These are phyloP conservation scores for Sitta carolinensis DNA, from an alignment of 2,797 vertebrate species.

Conservation along the genomic window DNA sequence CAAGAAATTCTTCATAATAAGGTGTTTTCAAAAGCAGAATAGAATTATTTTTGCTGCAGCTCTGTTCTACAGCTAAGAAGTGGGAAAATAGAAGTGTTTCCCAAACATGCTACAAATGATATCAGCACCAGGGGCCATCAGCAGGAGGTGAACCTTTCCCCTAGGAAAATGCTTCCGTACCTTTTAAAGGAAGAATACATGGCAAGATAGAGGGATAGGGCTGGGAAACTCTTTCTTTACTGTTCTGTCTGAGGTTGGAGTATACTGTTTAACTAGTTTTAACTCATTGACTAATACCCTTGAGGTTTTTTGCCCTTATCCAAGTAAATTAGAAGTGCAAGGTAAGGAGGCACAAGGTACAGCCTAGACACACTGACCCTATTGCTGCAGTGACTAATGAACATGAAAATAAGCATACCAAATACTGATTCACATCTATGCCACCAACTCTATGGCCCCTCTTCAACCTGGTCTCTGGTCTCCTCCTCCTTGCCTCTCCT, in stretches of 20 bases:
- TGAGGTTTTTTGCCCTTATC: not conserved
- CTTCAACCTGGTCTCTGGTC: not conserved
- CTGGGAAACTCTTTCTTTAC: not conserved
- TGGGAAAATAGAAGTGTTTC: not conserved
- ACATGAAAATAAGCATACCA: rapidly evolving
- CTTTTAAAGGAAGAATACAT: not conserved
- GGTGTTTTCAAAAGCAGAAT: not conserved
- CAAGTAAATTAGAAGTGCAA: not conserved
- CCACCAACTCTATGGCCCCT: not conserved
- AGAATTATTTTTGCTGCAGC: not conserved
- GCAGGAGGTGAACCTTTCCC: not conserved
- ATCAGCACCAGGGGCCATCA: rapidly evolving
- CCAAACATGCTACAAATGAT: not conserved
- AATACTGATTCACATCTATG: rapidly evolving
- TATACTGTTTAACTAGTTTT: not conserved
- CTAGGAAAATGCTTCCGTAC: not conserved
- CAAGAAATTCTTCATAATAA: not conserved
- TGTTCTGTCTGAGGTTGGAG: not conserved
- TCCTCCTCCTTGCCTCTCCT: not conserved
- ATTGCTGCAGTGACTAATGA: not conserved
- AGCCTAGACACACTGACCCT: not conserved
- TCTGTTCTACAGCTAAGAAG: not conserved
- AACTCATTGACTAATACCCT: not conserved
- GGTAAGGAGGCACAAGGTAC: not conserved
- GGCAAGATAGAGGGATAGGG: too few relatives aligned